Evolutionary conservation across 2,113 vertebrate species (phyloP).

Genomic region (Malaclemys terrapin): DNA sequence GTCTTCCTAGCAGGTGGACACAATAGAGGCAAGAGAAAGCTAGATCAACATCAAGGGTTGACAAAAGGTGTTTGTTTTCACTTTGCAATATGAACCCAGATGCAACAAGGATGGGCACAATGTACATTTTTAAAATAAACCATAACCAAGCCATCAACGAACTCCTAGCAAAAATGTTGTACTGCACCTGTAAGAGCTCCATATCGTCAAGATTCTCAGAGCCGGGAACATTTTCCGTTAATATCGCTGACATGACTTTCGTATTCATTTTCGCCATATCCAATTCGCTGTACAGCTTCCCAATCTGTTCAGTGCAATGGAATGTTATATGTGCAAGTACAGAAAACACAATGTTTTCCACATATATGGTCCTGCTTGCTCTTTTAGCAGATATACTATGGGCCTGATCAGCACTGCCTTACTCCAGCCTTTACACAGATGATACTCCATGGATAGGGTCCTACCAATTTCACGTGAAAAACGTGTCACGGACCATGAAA

Average conservation of each 20-base stretch:
- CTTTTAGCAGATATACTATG: neutral
- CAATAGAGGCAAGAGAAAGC: neutral
- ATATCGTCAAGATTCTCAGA: slow-evolving; percentile 79
- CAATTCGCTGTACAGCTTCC: slow-evolving; percentile 84
- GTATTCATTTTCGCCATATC: slow-evolving; percentile 85
- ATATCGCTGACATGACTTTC: slow-evolving; percentile 82
- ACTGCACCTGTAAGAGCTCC: slow-evolving; percentile 80
- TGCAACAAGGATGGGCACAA: neutral
- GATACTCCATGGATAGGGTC: neutral
- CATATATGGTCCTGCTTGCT: neutral
- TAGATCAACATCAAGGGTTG: fast-evolving
- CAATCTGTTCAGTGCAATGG: slow-evolving; percentile 72
- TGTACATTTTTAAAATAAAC: neutral
- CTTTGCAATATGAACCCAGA: neutral
- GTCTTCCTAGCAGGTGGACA: neutral
- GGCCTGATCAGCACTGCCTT: neutral
- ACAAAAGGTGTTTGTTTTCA: neutral
- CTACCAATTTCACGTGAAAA: too few species aligned
- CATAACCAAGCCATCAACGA: neutral
- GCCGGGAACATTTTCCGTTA: slow-evolving; percentile 80
- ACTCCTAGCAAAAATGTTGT: neutral
- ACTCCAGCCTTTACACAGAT: neutral
- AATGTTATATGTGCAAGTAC: neutral
- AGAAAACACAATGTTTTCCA: neutral
- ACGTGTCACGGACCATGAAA: too few species aligned